Evolutionary conservation across 2,113 vertebrate genomes (phyloP).

Genomic region (Poicephalus gulielmi): DNA sequence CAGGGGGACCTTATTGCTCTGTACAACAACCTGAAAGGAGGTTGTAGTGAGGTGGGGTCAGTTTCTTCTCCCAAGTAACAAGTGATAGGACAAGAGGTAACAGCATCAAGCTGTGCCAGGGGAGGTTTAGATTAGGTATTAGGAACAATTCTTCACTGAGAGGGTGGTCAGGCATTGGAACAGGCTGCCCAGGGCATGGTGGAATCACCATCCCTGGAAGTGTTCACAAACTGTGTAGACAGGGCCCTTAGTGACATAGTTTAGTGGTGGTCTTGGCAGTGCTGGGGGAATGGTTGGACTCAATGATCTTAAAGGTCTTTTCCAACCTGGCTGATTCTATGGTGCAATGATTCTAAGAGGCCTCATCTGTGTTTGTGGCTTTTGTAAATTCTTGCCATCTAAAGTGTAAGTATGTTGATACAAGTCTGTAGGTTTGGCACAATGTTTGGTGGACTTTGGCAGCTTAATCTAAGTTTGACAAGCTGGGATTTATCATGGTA

Average conservation of each 20-base stretch:
- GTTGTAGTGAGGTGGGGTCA: not conserved
- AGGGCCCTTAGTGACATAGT: not conserved
- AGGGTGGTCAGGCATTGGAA: not conserved
- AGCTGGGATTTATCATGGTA: not conserved
- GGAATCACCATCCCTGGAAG: not conserved
- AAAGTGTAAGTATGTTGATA: not conserved
- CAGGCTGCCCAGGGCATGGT: not conserved
- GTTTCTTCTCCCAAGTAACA: not conserved
- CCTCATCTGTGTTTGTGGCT: not conserved
- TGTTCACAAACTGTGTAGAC: not conserved
- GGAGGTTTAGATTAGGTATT: not conserved
- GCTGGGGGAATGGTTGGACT: not conserved
- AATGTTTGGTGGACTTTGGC: accelerated
- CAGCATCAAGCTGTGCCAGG: not conserved
- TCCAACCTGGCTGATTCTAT: not conserved
- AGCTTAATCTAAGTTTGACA: not conserved
- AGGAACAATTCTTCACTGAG: not conserved
- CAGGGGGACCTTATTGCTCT: not conserved
- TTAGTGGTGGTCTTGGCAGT: not conserved
- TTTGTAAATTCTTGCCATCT: not conserved
- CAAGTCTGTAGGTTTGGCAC: not conserved
- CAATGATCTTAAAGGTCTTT: not conserved
- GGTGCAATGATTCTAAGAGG: not conserved
- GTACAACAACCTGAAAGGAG: not conserved
- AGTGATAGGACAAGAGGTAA: not conserved